Base-by-base conservation (phyloP, 2,113 vertebrate genomes). In the Clupea harengus region DNA sequence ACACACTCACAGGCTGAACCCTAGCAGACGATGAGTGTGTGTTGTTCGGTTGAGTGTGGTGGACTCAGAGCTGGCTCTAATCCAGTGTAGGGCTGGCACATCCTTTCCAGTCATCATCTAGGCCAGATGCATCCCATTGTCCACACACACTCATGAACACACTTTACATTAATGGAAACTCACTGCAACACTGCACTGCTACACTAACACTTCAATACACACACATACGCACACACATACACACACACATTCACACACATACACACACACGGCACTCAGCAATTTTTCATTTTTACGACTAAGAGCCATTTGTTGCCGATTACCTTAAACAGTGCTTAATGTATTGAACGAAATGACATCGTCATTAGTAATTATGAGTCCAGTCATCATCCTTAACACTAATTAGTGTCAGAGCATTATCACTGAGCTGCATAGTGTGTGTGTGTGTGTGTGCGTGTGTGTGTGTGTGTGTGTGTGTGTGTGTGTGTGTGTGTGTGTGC, bases 311-410 rank as follows among this genome's bases (percentile, higher is more conserved):
- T 72, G 64, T 72, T 32, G 64, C 8, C 64, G 64, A 72, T 72
- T 72, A 72, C 64, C 64, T 72, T 72, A 28, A 72, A 28, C 64
- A 72, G n/a, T 72, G 64, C 64, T 72, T 72, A 72, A 72, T 72
- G 64, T 72, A 72, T 72, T 72, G 64, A 72, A 67, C 25, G 64
- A 25, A 32, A 28, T 25, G 25, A 72, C 32, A 72, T 72, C 25
- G 25, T 72, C 64, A 72, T 28, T 72, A 72, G 64, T 72, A 72
- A 67, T 72, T 72, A 72, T 25, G 64, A 54, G 64, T 28, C 22
- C 64, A 72, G 64, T 32, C 64, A 67, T 72, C 64, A 32, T 72
- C 64, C 25, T 72, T 72, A 72, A 32, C 25, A 25, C n/a, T 28
- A 72, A 72, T 72, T 72, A 72, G 64, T 72, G 64, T 72, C 64